These are phyloP conservation scores for Sanderia malayensis DNA, from an alignment of 30 jellyfish, hydroid and myxozoan species.

Conservation along the genomic window DNA sequence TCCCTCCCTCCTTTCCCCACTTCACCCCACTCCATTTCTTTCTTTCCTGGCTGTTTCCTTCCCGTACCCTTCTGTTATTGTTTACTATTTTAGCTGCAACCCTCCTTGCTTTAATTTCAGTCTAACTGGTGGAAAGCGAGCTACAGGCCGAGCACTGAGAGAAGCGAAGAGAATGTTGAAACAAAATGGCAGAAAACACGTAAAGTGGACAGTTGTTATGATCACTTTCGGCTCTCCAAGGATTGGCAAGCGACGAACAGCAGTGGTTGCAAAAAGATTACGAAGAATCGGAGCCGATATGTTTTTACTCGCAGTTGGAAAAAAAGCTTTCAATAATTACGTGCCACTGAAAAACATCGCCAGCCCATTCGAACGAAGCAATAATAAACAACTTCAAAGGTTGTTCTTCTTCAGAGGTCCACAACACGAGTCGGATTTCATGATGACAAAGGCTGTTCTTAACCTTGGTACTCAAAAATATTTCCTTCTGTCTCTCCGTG, in stretches of 20 bases:
- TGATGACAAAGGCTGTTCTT: conserved; percentile 50
- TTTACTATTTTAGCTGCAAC: background rate
- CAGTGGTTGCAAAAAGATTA: conserved; percentile 35
- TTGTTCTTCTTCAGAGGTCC: conserved; percentile 59
- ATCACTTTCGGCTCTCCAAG: conserved; percentile 59
- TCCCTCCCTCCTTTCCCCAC: too few species aligned
- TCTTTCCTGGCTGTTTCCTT: background rate
- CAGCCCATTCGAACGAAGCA: conserved; percentile 36
- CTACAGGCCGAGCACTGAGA: conserved; percentile 51
- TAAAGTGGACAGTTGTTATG: conserved; percentile 53
- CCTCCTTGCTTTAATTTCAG: too few species aligned
- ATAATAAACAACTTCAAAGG: conserved; percentile 13
- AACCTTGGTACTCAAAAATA: conserved; percentile 28
- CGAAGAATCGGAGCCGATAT: conserved; percentile 44
- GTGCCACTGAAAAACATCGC: conserved; percentile 43
- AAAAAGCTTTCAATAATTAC: conserved; percentile 40
- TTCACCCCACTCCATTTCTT: too few species aligned
- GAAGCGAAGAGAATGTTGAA: conserved; percentile 54
- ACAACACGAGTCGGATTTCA: conserved; percentile 37
- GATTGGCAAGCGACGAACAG: conserved; percentile 36
- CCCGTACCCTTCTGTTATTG: background rate
- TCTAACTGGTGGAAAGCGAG: conserved; percentile 36
- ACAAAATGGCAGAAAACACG: conserved; percentile 30
- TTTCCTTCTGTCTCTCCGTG: background rate
- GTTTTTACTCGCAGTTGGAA: conserved; percentile 51